Evolutionary conservation across 2,888 invertebrate genomes (phyloP).

Genomic region (Bombylius major): DNA sequence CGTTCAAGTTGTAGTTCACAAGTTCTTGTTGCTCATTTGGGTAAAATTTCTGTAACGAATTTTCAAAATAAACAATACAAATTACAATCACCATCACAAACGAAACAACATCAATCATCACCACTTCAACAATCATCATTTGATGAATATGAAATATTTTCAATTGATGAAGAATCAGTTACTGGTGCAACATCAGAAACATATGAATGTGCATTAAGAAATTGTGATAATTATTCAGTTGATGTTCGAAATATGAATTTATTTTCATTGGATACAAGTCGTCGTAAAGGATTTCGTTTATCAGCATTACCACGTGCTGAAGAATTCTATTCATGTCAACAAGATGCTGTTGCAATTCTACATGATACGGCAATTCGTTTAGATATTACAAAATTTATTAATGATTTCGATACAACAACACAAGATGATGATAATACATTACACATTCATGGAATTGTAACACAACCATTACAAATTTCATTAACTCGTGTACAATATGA

Average conservation of each 20-base stretch:
- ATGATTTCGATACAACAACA: constrained; percentile 5
- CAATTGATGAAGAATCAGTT: constrained; percentile 13
- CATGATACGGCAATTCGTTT: constrained; percentile 79
- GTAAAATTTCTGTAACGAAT: constrained; percentile 59
- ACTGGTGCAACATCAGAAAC: neutral
- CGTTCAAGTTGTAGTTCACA: constrained; percentile 61
- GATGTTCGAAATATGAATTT: constrained; percentile 80
- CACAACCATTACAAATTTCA: constrained; percentile 74
- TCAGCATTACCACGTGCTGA: constrained; percentile 43
- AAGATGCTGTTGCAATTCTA: constrained; percentile 70
- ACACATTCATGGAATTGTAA: constrained; percentile 60
- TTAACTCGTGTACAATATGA: constrained; percentile 79
- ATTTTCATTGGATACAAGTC: constrained; percentile 57
- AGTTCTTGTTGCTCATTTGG: constrained; percentile 84
- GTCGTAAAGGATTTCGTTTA: constrained; percentile 31
- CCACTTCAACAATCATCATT: constrained; percentile 1
- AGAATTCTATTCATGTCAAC: constrained; percentile 60
- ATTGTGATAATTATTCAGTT: constrained; percentile 42
- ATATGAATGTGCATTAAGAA: neutral
- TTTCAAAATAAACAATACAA: constrained; percentile 23
- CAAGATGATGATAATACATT: constrained; percentile 5
- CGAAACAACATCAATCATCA: neutral
- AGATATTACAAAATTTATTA: constrained; percentile 40
- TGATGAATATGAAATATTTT: constrained; percentile 12
- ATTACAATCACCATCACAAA: neutral